A percentile compares a stretch with the other conserved stretches of the same genome.
Evolutionary conservation across 1,140 invertebrate species (phyloP).

Genomic region (Pseudomyrmex concolor): DNA sequence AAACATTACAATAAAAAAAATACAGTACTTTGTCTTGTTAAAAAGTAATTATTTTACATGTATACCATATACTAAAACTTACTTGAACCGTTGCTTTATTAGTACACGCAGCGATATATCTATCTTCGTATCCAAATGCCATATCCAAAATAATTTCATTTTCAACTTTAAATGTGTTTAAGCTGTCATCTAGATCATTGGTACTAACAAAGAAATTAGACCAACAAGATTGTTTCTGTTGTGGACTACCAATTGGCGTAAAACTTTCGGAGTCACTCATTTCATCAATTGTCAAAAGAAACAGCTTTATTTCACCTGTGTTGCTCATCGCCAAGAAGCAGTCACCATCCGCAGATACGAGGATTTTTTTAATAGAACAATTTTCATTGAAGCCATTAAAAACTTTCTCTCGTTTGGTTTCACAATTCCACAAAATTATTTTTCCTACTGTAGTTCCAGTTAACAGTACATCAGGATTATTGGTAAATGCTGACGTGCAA

Average conservation of each 20-base stretch:
- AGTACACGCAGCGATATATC: slow-evolving; percentile 79
- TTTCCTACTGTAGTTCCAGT: slow-evolving; percentile 75
- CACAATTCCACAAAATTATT: slow-evolving; percentile 78
- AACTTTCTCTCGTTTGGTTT: slow-evolving; percentile 69
- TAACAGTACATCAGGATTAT: slow-evolving; percentile 78
- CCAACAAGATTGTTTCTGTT: slow-evolving; percentile 79
- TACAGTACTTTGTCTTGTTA: slow-evolving; percentile 1
- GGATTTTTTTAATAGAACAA: slow-evolving; percentile 78
- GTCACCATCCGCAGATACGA: slow-evolving; percentile 72
- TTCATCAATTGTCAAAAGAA: slow-evolving; percentile 73
- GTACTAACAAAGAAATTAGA: slow-evolving; percentile 68
- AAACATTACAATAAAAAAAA: neutral
- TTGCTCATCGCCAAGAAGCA: slow-evolving; percentile 80
- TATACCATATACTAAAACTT: slow-evolving; percentile 41
- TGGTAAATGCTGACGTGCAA: slow-evolving; percentile 76
- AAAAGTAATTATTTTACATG: neutral
- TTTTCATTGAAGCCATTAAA: slow-evolving; percentile 74
- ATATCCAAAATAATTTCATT: slow-evolving; percentile 78
- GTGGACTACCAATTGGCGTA: slow-evolving; percentile 71
- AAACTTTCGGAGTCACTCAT: slow-evolving; percentile 36
- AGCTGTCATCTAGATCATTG: slow-evolving; percentile 75
- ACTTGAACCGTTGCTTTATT: slow-evolving; percentile 75
- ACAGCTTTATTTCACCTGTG: slow-evolving; percentile 79
- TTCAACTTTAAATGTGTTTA: slow-evolving; percentile 70
- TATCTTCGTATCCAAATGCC: slow-evolving; percentile 73